phyloP scores from a whole-genome alignment of 2,888 invertebrate genomes.

The Dendrolimus houi region DNA sequence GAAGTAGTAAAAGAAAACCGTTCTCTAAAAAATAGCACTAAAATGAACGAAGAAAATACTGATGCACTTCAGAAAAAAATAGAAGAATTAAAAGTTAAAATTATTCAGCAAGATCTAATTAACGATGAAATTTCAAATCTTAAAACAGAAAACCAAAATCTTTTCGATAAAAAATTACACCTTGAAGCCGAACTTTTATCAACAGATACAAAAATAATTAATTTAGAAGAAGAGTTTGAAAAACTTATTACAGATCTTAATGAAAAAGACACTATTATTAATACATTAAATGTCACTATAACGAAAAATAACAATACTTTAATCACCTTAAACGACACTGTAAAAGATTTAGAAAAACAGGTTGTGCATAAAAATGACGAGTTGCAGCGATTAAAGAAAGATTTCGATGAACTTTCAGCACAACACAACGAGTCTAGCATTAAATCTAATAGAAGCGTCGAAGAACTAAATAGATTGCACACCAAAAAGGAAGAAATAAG shows the following conservation, averaged over 20 bases:
- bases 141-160: slow-evolving; percentile 38
- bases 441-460: slow-evolving; percentile 26
- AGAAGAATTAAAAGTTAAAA: slow-evolving; percentile 31
- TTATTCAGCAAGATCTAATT: slow-evolving; percentile 27
- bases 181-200: slow-evolving; percentile 41
- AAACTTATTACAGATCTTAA: slow-evolving; percentile 46
- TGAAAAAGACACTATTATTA: slow-evolving; percentile 56
- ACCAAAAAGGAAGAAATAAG: slow-evolving; percentile 41
- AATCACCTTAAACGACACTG: slow-evolving; percentile 26
- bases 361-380: slow-evolving; percentile 39
- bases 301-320: slow-evolving; percentile 31
- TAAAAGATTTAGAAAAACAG: slow-evolving; percentile 34
- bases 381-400: slow-evolving; percentile 35
- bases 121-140: slow-evolving; percentile 30
- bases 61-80: slow-evolving; percentile 25
- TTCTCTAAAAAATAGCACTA: slow-evolving; percentile 23
- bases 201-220: slow-evolving; percentile 43
- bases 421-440: slow-evolving; percentile 18
- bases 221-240: slow-evolving; percentile 57
- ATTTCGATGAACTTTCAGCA: slow-evolving; percentile 24
- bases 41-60: slow-evolving; percentile 15
- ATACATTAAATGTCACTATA: slow-evolving; percentile 38
- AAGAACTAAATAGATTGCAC: slow-evolving; percentile 38
- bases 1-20: slow-evolving; percentile 26
- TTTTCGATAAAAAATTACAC: slow-evolving; percentile 31